A percentile compares a stretch with the other conserved stretches of the same genome.
Evolutionary conservation across 2,888 invertebrate genomes (phyloP).

Genomic region (Chirona hameri): DNA sequence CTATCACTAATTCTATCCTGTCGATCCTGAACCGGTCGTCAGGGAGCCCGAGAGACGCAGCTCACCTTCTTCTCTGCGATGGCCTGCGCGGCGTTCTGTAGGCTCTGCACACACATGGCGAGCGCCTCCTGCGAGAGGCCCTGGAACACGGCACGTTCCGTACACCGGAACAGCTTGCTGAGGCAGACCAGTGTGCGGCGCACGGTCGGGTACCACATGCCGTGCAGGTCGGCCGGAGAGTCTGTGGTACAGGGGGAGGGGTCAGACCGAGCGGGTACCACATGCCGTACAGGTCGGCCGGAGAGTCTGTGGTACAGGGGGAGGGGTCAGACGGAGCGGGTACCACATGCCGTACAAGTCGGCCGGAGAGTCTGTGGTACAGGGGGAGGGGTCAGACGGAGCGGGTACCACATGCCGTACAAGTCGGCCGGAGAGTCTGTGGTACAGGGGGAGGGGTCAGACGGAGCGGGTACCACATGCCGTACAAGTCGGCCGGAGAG

Average conservation of each 20-base stretch:
- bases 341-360: slow-evolving; percentile 99
- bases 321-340: slow-evolving; percentile 70
- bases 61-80: slow-evolving; percentile 52
- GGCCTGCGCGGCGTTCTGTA: slow-evolving; percentile 72
- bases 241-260: slow-evolving; percentile 48
- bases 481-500: slow-evolving; percentile 93
- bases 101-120: slow-evolving; percentile 83
- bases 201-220: slow-evolving; percentile 99
- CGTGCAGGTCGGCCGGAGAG: slow-evolving; percentile 93
- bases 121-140: slow-evolving; percentile 95
- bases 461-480: slow-evolving; percentile 99
- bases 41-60: no score
- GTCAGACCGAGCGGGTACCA: slow-evolving; percentile 92
- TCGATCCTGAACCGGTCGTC: no score
- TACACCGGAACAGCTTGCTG: slow-evolving; percentile 85
- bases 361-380: slow-evolving; percentile 68
- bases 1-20: no score
- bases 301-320: slow-evolving; percentile 58
- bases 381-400: slow-evolving; percentile 56
- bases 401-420: slow-evolving; percentile 99
- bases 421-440: slow-evolving; percentile 85
- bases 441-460: slow-evolving; percentile 40
- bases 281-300: slow-evolving; percentile 97
- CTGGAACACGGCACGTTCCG: slow-evolving; percentile 93
- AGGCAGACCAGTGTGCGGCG: slow-evolving; percentile 89